Base-by-base conservation (phyloP, 2,888 invertebrate genomes). In the Branchinecta sandiegonensis region DNA sequence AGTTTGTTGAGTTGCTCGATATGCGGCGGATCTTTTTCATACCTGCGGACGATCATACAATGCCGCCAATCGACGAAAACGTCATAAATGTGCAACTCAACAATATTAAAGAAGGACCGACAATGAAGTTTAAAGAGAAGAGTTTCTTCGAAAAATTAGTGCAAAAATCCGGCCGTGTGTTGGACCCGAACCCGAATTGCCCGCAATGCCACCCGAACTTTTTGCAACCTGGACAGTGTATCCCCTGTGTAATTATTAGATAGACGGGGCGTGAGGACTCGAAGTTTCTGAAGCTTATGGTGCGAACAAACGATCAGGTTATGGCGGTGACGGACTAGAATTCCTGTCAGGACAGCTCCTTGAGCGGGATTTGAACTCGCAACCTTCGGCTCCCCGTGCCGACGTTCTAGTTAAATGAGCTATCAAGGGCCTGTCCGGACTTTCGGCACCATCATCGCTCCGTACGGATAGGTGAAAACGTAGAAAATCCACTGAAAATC, bases 181-280 rank as follows among this genome's bases (percentile, higher is more conserved):
- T 56, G 17, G 8, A 8, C 17, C 17, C 17, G 17, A 56, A 48
- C 23, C 66, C 17, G 7, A 9, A 14, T 14, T 68, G 66, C 50
- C 70, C 71, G 2, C 70, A 85, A 72, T 85, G 85, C 74, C 84
- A 85, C 75, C 85, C 85, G 0, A 82, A 83, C 1, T 85, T 84
- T 74, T 76, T 85, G 14, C 77, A 78, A 66, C 84, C 84, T 0
- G 84, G 84, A n/a, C 81, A 82, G 13, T 86, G 85, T 73, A 82
- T 83, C 73, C 85, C 85, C 4, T 86, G 85, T 72, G 80, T 85
- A 66, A 81, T 84, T 46, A 78, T 81, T 73, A 71, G 76, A 72
- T 73, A 68, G 70, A 23, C 7, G 37, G 13, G 17, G 37, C 47
- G 13, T 7, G 12, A 37, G 17, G 65, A 37, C 37, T 37, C 37